These are phyloP conservation scores for Lissocephala sabroskyi DNA, from an alignment of 2,888 invertebrate species.

Conservation along the genomic window DNA sequence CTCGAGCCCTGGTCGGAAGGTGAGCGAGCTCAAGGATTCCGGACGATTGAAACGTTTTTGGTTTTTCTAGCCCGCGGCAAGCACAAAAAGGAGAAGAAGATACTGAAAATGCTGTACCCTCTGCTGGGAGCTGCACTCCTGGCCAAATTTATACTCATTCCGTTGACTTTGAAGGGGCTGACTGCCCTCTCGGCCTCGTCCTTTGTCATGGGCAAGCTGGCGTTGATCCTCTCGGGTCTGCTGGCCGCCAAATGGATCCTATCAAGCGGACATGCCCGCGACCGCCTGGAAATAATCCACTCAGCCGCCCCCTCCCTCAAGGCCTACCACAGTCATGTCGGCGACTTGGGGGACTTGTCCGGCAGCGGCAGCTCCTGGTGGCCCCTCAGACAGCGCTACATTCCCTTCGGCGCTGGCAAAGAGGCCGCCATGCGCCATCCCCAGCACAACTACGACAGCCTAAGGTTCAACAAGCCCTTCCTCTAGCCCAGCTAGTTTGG, in stretches of 20 bases:
- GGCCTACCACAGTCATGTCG: constrained; percentile 19
- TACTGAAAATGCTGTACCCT: constrained; percentile 76
- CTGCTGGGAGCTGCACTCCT: constrained; percentile 78
- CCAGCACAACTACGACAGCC: constrained; percentile 31
- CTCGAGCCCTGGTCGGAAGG: constrained; percentile 41
- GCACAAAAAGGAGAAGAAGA: constrained; percentile 71
- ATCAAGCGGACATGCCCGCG: constrained; percentile 34
- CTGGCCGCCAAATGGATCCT: constrained; percentile 66
- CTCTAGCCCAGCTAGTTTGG: constrained; percentile 25
- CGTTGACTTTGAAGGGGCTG: constrained; percentile 79
- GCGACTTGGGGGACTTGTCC: constrained; percentile 29
- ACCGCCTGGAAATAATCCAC: constrained; percentile 59
- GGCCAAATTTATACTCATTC: constrained; percentile 79
- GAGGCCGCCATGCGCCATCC: constrained; percentile 27
- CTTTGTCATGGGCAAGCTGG: constrained; percentile 70
- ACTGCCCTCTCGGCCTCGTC: constrained; percentile 78
- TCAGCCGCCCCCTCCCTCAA: constrained; percentile 38
- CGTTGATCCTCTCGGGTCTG: constrained; percentile 61
- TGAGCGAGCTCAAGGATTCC: constrained; percentile 11
- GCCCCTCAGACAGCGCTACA: constrained; percentile 43
- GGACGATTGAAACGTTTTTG: not conserved
- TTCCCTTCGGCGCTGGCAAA: constrained; percentile 42
- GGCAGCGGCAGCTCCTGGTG: constrained; percentile 50
- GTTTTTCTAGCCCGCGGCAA: constrained; percentile 58
- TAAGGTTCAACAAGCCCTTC: constrained; percentile 49